Evolutionary conservation across 2,888 invertebrate genomes (phyloP).

Genomic region (Flexamia atlantica): DNA sequence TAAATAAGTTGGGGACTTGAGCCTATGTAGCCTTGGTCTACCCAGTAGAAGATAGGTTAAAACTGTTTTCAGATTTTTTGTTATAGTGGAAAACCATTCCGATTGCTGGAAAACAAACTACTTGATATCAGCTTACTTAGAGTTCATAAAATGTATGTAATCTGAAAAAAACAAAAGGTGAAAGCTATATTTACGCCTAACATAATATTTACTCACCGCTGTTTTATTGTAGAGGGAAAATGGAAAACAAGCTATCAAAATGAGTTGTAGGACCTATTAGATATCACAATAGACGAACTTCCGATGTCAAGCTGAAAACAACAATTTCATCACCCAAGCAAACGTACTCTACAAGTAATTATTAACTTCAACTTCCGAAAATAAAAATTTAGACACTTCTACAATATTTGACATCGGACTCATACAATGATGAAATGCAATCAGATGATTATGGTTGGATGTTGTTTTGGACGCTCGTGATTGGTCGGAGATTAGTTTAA

Average conservation of each 20-base stretch:
- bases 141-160: too few species aligned
- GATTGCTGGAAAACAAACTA: too few species aligned
- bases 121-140: too few species aligned
- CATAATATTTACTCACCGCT: not conserved
- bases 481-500: slow-evolving; percentile 37
- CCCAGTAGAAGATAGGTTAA: too few species aligned
- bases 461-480: slow-evolving; percentile 57
- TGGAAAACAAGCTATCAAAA: not conserved
- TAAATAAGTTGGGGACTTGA: too few species aligned
- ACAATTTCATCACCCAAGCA: not conserved
- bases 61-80: too few species aligned
- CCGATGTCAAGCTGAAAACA: not conserved
- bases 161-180: not conserved
- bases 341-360: not conserved
- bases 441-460: slow-evolving; percentile 4
- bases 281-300: not conserved
- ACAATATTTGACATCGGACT: not conserved
- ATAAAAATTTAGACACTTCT: not conserved
- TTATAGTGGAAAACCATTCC: too few species aligned
- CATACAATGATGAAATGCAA: too few species aligned
- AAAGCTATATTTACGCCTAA: not conserved
- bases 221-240: not conserved
- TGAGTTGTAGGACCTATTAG: not conserved
- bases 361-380: slow-evolving; percentile 4
- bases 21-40: too few species aligned